These are phyloP conservation scores for Pituophis catenifer DNA, from an alignment of 2,113 vertebrate genomes.

Conservation along the genomic window DNA sequence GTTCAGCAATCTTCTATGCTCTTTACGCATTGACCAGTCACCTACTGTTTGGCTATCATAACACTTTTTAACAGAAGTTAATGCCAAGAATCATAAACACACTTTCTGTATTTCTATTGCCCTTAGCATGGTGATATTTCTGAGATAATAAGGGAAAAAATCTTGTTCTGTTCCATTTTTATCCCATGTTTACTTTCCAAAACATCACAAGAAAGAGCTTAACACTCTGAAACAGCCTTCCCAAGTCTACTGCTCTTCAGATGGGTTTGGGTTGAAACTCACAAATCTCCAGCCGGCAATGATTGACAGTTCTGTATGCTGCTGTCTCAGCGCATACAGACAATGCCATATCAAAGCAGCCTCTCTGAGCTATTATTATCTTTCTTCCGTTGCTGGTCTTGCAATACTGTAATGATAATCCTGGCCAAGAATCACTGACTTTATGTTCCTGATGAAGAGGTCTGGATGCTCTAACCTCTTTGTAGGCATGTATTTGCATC, in stretches of 20 bases:
- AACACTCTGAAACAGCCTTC: not conserved
- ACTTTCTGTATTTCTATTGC: not conserved
- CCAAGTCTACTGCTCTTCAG: not conserved
- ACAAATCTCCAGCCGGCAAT: not conserved
- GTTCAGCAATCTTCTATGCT: not conserved
- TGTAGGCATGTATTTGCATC: not conserved
- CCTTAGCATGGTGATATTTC: not conserved
- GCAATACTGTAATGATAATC: not conserved
- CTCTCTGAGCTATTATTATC: not conserved
- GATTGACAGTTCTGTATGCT: not conserved
- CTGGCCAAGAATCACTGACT: not conserved
- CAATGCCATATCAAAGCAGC: no score
- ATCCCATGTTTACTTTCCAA: not conserved
- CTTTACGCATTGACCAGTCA: not conserved
- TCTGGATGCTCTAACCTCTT: not conserved
- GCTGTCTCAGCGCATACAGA: not conserved
- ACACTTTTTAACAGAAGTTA: not conserved
- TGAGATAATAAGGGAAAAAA: not conserved
- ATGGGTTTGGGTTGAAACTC: not conserved
- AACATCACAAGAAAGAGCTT: not conserved
- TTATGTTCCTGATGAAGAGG: not conserved
- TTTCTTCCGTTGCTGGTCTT: not conserved
- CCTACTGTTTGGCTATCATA: not conserved
- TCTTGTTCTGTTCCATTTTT: not conserved
- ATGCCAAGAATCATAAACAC: not conserved